phyloP scores from a whole-genome alignment of 2,888 invertebrate species.

The Macaria liturata region DNA sequence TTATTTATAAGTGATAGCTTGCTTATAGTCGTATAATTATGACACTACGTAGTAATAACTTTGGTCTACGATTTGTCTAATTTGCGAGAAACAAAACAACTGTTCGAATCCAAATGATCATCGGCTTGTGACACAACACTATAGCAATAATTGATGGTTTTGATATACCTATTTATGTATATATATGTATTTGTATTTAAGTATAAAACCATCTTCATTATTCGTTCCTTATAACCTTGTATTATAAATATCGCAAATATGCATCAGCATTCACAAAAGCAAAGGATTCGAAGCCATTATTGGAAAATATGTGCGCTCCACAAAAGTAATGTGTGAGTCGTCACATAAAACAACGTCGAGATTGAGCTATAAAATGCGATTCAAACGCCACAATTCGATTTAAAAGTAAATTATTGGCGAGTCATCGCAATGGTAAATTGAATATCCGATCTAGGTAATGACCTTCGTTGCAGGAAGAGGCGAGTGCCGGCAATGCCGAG shows the following conservation, averaged over 20 bases:
- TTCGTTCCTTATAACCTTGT: too few relatives aligned
- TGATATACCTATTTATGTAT: too few relatives aligned
- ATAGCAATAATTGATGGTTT: too few relatives aligned
- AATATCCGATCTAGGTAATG: slow-evolving; percentile 66
- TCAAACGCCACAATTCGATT: slow-evolving; percentile 61
- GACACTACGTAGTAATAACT: too few relatives aligned
- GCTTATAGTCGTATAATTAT: too few relatives aligned
- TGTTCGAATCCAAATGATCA: too few relatives aligned
- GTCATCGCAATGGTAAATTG: slow-evolving; percentile 70
- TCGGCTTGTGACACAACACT: too few relatives aligned
- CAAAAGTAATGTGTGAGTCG: slow-evolving; percentile 39
- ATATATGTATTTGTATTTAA: too few relatives aligned
- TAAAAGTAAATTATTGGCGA: slow-evolving; percentile 67
- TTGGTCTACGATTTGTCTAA: too few relatives aligned
- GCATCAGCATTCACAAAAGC: slow-evolving; percentile 29
- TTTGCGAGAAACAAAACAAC: too few relatives aligned
- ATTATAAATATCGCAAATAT: slow-evolving; percentile 23
- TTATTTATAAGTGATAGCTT: too few relatives aligned
- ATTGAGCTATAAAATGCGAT: slow-evolving; percentile 55
- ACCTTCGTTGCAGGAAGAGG: slow-evolving; percentile 66
- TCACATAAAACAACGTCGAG: slow-evolving; percentile 47
- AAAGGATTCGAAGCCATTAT: slow-evolving; percentile 18
- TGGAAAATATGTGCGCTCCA: slow-evolving; percentile 31
- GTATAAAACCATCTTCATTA: too few relatives aligned
- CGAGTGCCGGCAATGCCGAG: slow-evolving; percentile 45